Evolutionary conservation across 2,888 invertebrate genomes (phyloP), one percentile per base, ranked within the genome.

Genomic region (Octodonta nipae): DNA sequence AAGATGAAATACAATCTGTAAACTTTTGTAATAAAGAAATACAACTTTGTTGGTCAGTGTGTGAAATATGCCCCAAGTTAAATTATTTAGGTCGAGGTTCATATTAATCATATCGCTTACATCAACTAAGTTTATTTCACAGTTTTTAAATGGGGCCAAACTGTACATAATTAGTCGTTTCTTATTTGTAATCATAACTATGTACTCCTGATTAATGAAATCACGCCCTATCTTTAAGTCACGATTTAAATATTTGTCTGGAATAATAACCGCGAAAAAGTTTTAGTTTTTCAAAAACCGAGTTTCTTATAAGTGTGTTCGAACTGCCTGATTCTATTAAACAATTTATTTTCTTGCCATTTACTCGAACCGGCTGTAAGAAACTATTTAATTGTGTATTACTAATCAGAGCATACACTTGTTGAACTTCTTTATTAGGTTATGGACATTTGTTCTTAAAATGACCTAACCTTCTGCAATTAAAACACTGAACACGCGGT

Each of bases 221-320:
- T 13, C 13, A 15, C 15, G 28, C 8, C 28, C 28, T 13, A 28
- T 15, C n/a, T 13, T 13, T 7, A 28, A 13, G 14, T 28, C 28
- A 13, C 11, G 11, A 11, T 11, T 14, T 13, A 13, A 15, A 14
- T 15, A 28, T 6, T 13, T 15, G 14, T 28, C 15, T 5, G 28
- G 28, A n/a, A 13, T 14, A 14, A 28, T 14, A 5, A 28, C n/a
- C 6, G 20, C 20, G n/a, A n/a, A n/a, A 7, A 27, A 33, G n/a
- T 33, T 12, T 5, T 15, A 14, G 15, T 15, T 32, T 11, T 15
- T 12, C 15, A 27, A 26, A 15, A 26, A 15, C 11, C 17, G 17
- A n/a, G 12, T 27, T 11, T 35, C 15, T 32, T 17, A 15, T 30
- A 20, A 30, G 36, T 47, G 32, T 30, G 7, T 17, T 14, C 10